Evolutionary conservation across 1,140 invertebrate species (phyloP).

Genomic region (Macrobrachium rosenbergii): DNA sequence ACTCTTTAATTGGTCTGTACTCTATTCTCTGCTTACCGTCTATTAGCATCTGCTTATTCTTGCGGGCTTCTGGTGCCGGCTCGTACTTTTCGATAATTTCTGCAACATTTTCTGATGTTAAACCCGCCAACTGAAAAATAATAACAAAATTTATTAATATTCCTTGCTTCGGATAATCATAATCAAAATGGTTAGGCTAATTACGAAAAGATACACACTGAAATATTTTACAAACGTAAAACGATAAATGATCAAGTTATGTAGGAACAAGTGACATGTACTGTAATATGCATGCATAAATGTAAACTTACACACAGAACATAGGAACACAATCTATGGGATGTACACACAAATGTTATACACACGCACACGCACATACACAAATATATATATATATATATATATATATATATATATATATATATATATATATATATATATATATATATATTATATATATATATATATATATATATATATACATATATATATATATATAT

Average conservation of each 20-base stretch:
- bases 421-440: background rate
- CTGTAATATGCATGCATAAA: background rate
- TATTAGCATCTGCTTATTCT: conserved; percentile 75
- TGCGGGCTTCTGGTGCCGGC: conserved; percentile 74
- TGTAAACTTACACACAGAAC: no score
- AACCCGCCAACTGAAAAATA: conserved; percentile 73
- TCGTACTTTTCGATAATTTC: conserved; percentile 76
- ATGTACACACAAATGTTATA: background rate
- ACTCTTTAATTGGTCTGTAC: background rate
- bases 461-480: conserved; percentile 8
- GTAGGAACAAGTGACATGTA: no score
- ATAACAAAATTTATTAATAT: conserved; percentile 20
- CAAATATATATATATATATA: conserved; percentile 9
- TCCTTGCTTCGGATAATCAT: no score
- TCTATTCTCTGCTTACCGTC: conserved; percentile 72
- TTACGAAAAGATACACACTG: background rate
- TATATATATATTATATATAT: background rate
- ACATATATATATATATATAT: background rate
- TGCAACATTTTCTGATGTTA: conserved; percentile 73
- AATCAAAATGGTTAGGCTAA: background rate
- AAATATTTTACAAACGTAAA: background rate
- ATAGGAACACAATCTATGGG: no score
- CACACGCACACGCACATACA: conserved; percentile 1
- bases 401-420: background rate
- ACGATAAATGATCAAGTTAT: background rate